Conservation (phyloP, 2,113 vertebrate species). For the Psephotus haematonotus region DNA sequence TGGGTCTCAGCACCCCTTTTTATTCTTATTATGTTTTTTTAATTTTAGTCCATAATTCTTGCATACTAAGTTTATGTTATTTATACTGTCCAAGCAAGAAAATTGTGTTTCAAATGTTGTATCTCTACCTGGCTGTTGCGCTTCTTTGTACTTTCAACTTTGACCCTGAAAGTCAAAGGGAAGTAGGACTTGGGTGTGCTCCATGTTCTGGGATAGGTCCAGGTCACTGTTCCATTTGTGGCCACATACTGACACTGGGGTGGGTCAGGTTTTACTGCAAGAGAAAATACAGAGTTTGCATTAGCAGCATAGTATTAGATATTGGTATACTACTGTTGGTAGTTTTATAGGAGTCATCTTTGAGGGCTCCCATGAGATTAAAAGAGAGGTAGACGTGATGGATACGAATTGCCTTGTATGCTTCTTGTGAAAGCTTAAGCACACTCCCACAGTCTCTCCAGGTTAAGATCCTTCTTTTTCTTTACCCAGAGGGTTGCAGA, state of each 20-base stretch:
- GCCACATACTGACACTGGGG: constrained; percentile 53
- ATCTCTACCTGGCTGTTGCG: background rate
- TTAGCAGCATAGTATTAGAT: background rate
- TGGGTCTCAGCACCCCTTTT: background rate
- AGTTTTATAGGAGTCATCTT: background rate
- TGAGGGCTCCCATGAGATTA: background rate
- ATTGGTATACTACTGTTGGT: background rate
- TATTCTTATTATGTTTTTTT: background rate
- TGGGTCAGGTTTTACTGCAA: constrained; percentile 73
- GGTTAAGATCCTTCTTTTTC: background rate
- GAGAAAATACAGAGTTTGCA: background rate
- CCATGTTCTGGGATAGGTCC: constrained; percentile 76
- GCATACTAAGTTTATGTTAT: background rate
- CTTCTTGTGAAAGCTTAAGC: background rate
- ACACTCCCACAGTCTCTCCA: background rate
- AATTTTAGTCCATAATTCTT: background rate
- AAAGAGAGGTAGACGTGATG: background rate
- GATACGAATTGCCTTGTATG: background rate
- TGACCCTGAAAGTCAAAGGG: constrained; percentile 71
- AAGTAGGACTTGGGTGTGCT: constrained; percentile 76
- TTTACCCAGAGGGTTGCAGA: background rate
- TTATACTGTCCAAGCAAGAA: background rate
- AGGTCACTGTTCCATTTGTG: constrained; percentile 66
- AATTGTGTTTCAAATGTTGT: background rate
- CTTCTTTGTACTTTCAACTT: constrained; percentile 1